A percentile compares a stretch with the other conserved stretches of the same genome.
Conservation (phyloP, 2,797 vertebrate species). For the Anabas testudineus region DNA sequence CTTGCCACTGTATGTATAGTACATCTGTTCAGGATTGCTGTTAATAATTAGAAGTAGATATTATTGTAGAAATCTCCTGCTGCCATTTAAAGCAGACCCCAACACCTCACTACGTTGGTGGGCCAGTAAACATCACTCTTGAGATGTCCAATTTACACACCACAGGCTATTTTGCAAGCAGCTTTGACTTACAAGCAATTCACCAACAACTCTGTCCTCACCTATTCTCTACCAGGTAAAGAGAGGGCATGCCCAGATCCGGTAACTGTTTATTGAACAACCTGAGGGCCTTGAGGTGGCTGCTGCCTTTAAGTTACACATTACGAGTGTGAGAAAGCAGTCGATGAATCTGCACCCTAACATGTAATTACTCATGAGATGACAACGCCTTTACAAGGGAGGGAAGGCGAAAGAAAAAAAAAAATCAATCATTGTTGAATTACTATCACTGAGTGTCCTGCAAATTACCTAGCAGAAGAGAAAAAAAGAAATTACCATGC, state of each 20-base stretch:
- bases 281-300: constrained; percentile 53
- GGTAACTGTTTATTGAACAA: constrained; percentile 74
- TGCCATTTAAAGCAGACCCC: constrained; percentile 7
- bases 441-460: constrained; percentile 78
- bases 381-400: constrained; percentile 73
- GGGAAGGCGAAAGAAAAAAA: constrained; percentile 31
- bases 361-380: constrained; percentile 82
- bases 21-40: too few species aligned
- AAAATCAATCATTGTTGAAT: constrained; percentile 82
- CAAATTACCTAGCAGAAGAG: constrained; percentile 74
- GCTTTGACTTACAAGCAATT: constrained; percentile 62
- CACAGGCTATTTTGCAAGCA: constrained; percentile 32
- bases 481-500: constrained; percentile 71
- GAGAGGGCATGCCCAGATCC: constrained; percentile 56
- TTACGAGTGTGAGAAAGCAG: constrained; percentile 65
- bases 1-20: too few species aligned
- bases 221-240: constrained; percentile 35
- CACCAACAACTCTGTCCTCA: constrained; percentile 46
- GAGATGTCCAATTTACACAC: constrained; percentile 33
- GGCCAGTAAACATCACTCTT: constrained; percentile 29
- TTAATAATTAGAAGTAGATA: too few species aligned
- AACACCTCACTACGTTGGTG: not conserved
- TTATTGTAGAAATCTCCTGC: constrained; percentile 4
- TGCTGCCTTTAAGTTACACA: constrained; percentile 57
- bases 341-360: constrained; percentile 75